Evolutionary conservation across 1,140 invertebrate species (phyloP), one percentile per base, ranked within the genome.

Genomic region (Temnothorax curvispinosus): DNA sequence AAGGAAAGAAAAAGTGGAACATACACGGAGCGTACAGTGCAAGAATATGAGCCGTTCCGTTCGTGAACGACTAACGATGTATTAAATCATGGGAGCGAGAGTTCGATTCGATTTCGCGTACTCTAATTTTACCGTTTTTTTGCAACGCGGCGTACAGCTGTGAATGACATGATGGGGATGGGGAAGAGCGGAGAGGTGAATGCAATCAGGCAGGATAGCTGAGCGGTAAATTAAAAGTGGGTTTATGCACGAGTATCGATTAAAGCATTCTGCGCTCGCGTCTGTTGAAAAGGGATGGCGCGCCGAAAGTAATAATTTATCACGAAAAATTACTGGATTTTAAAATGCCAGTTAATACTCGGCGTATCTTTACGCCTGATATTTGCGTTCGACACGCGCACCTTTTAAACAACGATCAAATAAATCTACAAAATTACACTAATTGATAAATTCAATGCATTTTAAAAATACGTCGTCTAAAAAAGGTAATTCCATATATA

Each of bases 1-100:
- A 35, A 60, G 54, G n/a, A 75, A 87, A 21, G n/a, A 27, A 84
- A 87, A 90, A 92, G 58, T 85, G 38, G 21, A 72, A 38, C 78
- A 88, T 21, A 78, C 64, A 78, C 88, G 72, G 64, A 32, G 56
- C 54, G 0, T 52, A 47, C 47, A 15, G 58, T 0, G 18, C 54
- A 84, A 84, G 69, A 74, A 74, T 74, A 87, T 69, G n/a, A 41
- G n/a, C 62, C 27, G 27, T 27, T 88, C 32, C 32, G 41, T 52
- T 67, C 52, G 52, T 38, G 13, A 21, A 7, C 44, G 32, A 21
- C 50, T 67, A 86, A 86, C 76, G 76, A 69, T 72, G 44, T 62
- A 81, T 81, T 86, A 86, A 86, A 81, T 76, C 82, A 67, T 32
- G 8, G 27, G 15, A 44, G 56, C 15, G 41, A 77, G n/a, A 77